These are phyloP conservation scores for Pseudochromis fuscus DNA, from an alignment of 2,797 vertebrate genomes.

Conservation along the genomic window DNA sequence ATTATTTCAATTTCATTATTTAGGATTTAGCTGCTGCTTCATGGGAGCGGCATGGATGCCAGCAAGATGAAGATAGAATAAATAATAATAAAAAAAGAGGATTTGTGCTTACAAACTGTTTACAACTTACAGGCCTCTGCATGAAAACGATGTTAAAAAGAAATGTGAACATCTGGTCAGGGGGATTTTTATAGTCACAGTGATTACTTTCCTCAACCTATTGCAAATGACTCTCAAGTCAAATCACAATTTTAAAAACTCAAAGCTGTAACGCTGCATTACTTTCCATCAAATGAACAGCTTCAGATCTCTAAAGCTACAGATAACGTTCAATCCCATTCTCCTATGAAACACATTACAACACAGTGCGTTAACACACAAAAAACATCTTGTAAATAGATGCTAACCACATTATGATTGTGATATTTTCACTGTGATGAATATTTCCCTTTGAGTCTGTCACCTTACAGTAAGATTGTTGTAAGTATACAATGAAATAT, in stretches of 20 bases:
- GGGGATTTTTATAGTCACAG: conserved; percentile 8
- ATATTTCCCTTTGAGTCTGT: neutral
- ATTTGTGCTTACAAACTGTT: conserved; percentile 38
- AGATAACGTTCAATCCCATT: neutral
- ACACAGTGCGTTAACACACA: too few relatives aligned
- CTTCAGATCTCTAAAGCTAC: conserved; percentile 7
- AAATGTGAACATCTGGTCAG: conserved; percentile 9
- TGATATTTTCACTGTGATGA: neutral
- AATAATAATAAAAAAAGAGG: neutral
- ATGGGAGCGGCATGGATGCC: conserved; percentile 20
- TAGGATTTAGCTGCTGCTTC: conserved; percentile 50
- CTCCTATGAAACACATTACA: too few relatives aligned
- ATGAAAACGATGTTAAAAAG: conserved; percentile 37
- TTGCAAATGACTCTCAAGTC: conserved; percentile 11
- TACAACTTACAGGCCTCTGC: conserved; percentile 41
- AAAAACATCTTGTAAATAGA: neutral
- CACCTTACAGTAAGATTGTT: neutral
- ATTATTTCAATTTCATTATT: conserved; percentile 62
- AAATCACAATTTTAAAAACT: neutral
- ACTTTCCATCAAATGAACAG: conserved; percentile 9
- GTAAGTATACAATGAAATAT: neutral
- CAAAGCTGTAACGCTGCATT: neutral
- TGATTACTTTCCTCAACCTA: conserved; percentile 14
- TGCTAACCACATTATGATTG: neutral
- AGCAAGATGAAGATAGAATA: conserved; percentile 12